Evolutionary conservation across 2,113 vertebrate genomes (phyloP), one percentile per base, ranked within the genome.

Genomic region (Sardina pilchardus): DNA sequence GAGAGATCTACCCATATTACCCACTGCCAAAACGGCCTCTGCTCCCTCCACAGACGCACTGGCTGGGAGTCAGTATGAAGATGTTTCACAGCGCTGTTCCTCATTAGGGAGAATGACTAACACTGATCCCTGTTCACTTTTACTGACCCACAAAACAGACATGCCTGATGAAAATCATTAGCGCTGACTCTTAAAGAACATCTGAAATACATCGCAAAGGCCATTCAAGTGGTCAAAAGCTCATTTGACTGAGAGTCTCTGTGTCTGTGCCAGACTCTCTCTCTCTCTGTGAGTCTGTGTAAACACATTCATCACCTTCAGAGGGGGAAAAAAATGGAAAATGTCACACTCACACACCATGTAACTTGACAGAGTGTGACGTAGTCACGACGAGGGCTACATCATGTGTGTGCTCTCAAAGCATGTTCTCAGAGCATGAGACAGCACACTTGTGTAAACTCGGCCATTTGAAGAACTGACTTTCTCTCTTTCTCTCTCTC

Each of bases 1-100:
- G 26, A 71, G 63, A 71, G 63, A 71, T 34, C 63, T 34, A 71
- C 63, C 63, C 63, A 34, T 71, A 34, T 67, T 67, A 30, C 63
- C 63, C 63, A 71, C n/a, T 71, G 63, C 63, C 63, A 71, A 71
- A 71, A 71, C 9, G 26, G 63, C 63, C 63, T 63, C 59, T 63
- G 24, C n/a, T 63, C 6, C 4, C 19, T 30, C 26, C 63, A 34
- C 63, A 71, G 26, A 71, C 14, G 30, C 63, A 71, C 63, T 71
- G 63, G 63, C 63, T 30, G 10, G n/a, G 63, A 71, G 63, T 71
- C 63, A 71, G 26, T 14, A 34, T 71, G 63, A 30, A 71, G 63
- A 71, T 71, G 63, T 71, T 30, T 10, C 2, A 30, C 63, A 71
- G 6, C 16, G 63, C 63, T 71, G 63, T 71, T 14, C 26, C 63